These are phyloP conservation scores for Xenops minutus DNA, from an alignment of 2,797 vertebrate species.

Conservation along the genomic window DNA sequence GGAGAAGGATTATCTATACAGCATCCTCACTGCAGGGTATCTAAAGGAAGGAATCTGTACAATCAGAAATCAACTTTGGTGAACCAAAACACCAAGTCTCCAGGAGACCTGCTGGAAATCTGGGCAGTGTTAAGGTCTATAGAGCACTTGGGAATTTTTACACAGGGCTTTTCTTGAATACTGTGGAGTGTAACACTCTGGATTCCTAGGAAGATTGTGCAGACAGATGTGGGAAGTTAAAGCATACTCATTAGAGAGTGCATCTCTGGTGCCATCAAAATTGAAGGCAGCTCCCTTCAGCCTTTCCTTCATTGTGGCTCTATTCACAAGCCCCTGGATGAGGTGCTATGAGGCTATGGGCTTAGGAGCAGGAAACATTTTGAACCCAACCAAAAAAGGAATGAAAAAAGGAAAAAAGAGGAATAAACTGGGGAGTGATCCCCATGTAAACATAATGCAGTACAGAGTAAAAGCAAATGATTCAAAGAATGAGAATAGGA, in stretches of 20 bases:
- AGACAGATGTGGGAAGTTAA: background rate
- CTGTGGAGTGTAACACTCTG: background rate
- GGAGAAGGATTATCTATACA: background rate
- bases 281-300: background rate
- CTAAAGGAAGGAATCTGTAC: background rate
- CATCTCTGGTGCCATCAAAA: background rate
- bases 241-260: background rate
- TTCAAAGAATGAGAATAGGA: background rate
- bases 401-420: background rate
- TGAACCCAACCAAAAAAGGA: background rate
- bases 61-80: background rate
- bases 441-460: background rate
- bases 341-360: background rate
- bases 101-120: background rate
- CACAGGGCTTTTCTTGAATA: background rate
- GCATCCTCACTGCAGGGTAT: background rate
- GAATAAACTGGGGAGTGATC: background rate
- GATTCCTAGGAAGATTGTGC: background rate
- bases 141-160: background rate
- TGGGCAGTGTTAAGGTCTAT: background rate
- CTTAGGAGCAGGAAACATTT: background rate
- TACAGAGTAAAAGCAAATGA: background rate
- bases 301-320: fast-evolving
- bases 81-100: background rate
- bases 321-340: background rate